Evolutionary conservation across 2,797 vertebrate species (phyloP).

Genomic region (Perodicticus potto): DNA sequence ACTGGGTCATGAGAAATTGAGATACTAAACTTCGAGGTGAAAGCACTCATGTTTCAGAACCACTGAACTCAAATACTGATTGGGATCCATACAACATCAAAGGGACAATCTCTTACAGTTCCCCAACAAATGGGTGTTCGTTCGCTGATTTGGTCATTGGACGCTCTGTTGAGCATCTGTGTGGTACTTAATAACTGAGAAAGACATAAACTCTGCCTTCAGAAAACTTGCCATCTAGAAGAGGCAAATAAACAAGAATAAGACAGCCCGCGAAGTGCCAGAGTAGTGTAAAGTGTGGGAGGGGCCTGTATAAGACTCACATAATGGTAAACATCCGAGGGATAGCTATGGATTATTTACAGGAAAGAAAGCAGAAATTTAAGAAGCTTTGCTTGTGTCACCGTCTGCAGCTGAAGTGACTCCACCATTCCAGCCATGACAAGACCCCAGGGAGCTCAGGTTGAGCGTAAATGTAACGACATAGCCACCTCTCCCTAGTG

Average conservation of each 20-base stretch:
- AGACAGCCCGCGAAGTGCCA: background rate
- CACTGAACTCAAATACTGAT: background rate
- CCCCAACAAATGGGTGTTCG: background rate
- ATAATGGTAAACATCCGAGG: background rate
- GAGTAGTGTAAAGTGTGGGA: background rate
- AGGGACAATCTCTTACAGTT: background rate
- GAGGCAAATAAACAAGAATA: background rate
- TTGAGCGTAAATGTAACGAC: background rate
- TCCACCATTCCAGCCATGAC: background rate
- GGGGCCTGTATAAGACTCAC: background rate
- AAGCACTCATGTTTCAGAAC: background rate
- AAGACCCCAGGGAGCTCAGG: background rate
- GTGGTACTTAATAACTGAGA: background rate
- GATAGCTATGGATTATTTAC: background rate
- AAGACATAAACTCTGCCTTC: background rate
- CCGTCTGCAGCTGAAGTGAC: background rate
- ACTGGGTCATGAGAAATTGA: background rate
- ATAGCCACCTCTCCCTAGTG: background rate
- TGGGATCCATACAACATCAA: background rate
- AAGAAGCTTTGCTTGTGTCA: background rate
- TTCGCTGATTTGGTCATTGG: background rate
- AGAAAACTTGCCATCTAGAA: background rate
- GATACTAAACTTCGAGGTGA: background rate
- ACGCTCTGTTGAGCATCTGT: background rate
- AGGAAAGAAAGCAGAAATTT: background rate